Base-by-base conservation (phyloP, 2,113 vertebrate species). In the Poeciliopsis retropinna region DNA sequence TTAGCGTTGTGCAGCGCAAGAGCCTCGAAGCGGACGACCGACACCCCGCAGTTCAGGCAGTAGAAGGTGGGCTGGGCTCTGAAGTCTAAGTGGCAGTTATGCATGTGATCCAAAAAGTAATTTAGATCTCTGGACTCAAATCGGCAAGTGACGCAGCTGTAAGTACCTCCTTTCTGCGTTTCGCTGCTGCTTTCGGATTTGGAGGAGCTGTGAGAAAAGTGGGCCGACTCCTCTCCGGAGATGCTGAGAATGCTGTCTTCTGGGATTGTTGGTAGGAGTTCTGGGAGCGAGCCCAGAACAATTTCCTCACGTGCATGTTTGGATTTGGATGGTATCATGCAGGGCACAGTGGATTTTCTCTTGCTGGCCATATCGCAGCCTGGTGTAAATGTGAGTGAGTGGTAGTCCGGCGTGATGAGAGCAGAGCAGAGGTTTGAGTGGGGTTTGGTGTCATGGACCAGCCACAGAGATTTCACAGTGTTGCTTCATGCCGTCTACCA, bases 291-390 rank as follows among this genome's bases (percentile, higher is more conserved):
- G 82, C 71, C 95, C 73, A 73, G 94, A 89, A 81, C 91, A 83
- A 67, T 94, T 88, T 95, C 95, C 89, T 95, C 96, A 81, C 96
- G 91, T 77, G 94, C 84, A 81, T 93, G 95, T 92, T 95, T 94
- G 1, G 94, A 95, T 94, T 98, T 99, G 75, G 96, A 94, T 39
- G 98, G 97, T 93, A 99, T 99, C 97, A 99, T 99, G 91, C 97
- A 99, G 28, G 98, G 98, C 28, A 96, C 96, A 44, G 96, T 98
- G 83, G 98, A 99, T 92, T 99, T 99, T 91, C 98, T 96, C 92
- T 99, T 99, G 94, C 98, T 99, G 88, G 98, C 97, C 98, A 99
- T 99, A 32, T 70, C 85, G 83, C 66, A 75, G 82, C 83, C 73
- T 78, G 69, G 84, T 80, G 85, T 76, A 60, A 87, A 85, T 87